phyloP scores from a whole-genome alignment of 2,888 invertebrate genomes.

The Philhelius pedissequus region DNA sequence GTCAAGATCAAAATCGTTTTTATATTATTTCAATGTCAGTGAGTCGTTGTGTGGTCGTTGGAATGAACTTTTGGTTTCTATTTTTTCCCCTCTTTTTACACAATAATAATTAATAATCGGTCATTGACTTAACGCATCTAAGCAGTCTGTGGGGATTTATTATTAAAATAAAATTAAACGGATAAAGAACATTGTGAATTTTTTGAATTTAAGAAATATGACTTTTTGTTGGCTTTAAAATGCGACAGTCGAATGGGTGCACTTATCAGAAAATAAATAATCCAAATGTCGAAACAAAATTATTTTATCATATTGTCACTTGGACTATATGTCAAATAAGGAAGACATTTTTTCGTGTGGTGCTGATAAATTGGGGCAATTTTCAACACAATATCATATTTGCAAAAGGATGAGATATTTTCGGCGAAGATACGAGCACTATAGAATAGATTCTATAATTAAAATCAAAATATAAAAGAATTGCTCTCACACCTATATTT shows the following conservation, averaged over 20 bases:
- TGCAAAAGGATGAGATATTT: background rate
- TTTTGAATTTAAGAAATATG: background rate
- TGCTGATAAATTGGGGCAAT: background rate
- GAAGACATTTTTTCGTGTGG: background rate
- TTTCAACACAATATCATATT: background rate
- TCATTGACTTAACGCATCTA: background rate
- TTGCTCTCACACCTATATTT: background rate
- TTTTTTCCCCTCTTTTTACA: conserved; percentile 9
- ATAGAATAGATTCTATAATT: background rate
- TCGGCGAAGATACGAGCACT: no score
- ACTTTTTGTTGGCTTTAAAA: background rate
- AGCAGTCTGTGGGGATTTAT: background rate
- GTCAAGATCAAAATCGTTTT: conserved; percentile 52
- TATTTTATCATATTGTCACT: background rate
- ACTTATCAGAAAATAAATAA: background rate
- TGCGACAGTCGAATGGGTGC: background rate
- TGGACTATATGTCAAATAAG: background rate
- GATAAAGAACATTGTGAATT: background rate
- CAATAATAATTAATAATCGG: background rate
- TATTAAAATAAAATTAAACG: background rate
- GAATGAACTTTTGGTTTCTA: conserved; percentile 47
- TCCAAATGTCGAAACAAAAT: background rate
- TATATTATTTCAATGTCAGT: conserved; percentile 27
- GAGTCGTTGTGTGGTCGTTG: conserved; percentile 11
- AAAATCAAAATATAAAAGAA: background rate